phyloP scores from a whole-genome alignment of 2,888 invertebrate genomes.

The Acheta domesticus region DNA sequence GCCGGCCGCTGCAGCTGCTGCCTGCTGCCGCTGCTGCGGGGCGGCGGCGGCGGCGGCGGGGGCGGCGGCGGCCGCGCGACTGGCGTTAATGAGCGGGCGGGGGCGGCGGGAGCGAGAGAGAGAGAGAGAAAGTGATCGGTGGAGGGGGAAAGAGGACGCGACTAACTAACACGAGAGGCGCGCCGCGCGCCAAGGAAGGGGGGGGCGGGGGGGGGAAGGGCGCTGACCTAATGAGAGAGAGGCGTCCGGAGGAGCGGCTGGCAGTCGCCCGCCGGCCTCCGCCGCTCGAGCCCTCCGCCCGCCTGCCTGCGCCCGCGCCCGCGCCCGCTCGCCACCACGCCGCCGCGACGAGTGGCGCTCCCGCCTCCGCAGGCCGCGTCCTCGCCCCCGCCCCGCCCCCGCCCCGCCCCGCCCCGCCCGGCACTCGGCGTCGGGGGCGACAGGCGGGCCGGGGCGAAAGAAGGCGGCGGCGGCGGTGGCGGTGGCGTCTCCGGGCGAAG shows the following conservation, averaged over 20 bases:
- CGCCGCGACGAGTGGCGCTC: background rate
- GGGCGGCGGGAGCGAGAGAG: background rate
- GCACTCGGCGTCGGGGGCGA: background rate
- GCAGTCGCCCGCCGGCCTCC: background rate
- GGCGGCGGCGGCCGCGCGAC: background rate
- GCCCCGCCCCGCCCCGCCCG: background rate
- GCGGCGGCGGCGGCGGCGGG: background rate
- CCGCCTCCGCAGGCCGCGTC: background rate
- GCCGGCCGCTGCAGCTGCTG: background rate
- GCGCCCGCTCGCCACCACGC: background rate
- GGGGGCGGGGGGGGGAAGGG: background rate
- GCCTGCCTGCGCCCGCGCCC: background rate
- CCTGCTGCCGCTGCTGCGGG: background rate
- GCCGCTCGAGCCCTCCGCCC: background rate
- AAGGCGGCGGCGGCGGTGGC: background rate
- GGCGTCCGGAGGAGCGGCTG: background rate
- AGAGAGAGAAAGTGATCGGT: background rate
- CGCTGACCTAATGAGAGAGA: background rate
- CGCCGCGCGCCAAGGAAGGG: too few relatives aligned
- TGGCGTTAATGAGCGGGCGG: constrained; percentile 18
- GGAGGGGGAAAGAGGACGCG: background rate
- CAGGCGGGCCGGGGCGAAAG: background rate
- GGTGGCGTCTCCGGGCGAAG: background rate
- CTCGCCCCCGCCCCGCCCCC: background rate
- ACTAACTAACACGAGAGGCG: background rate